These are phyloP conservation scores for Oikopleura dioica DNA, from an alignment of 23 tunicate species.

Conservation along the genomic window DNA sequence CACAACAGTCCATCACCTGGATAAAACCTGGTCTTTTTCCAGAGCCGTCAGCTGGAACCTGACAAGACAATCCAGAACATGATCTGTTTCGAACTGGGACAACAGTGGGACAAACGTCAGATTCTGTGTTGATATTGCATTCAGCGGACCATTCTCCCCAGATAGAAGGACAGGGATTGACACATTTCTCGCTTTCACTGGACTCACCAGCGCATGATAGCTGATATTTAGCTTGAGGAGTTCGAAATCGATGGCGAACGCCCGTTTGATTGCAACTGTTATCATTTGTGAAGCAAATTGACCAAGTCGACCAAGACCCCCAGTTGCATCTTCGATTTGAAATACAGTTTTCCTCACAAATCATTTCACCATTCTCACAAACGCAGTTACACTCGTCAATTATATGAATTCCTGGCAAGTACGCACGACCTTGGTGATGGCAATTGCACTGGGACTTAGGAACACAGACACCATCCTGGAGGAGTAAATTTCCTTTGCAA, in stretches of 20 bases:
- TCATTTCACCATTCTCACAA: not conserved
- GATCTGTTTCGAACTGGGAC: not conserved
- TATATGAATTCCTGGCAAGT: not conserved
- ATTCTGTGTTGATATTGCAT: not conserved
- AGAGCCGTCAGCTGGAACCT: too few species aligned
- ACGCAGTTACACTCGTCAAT: not conserved
- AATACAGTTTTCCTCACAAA: not conserved
- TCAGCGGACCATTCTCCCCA: not conserved
- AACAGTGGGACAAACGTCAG: not conserved
- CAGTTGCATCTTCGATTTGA: not conserved
- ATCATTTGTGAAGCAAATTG: not conserved
- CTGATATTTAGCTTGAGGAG: not conserved
- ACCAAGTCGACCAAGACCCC: not conserved
- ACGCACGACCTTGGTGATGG: not conserved
- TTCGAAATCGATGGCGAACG: not conserved
- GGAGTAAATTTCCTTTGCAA: conserved; percentile 21
- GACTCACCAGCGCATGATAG: not conserved
- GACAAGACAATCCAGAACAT: not conserved
- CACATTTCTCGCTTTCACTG: not conserved
- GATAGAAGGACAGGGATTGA: not conserved
- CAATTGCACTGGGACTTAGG: conserved; percentile 28
- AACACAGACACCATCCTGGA: conserved; percentile 46
- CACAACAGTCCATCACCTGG: not conserved
- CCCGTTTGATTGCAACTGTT: not conserved
- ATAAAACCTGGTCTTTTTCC: not conserved